These are phyloP conservation scores for Lochmaea capreae DNA, from an alignment of 2,888 invertebrate genomes.

Conservation along the genomic window DNA sequence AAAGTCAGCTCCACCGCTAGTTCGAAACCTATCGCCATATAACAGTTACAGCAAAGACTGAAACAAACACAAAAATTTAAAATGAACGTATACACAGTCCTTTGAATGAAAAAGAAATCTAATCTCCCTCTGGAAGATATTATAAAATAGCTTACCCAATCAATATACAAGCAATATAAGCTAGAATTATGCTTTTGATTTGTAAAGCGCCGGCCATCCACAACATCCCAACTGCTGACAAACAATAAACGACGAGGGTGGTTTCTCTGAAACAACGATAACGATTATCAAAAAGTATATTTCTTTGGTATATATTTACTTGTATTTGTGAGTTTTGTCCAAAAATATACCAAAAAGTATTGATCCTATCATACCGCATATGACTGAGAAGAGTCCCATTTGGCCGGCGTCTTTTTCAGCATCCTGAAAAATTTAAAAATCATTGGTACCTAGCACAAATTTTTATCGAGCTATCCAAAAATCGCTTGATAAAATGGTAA, in stretches of 20 bases:
- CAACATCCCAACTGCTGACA: slow-evolving; percentile 41
- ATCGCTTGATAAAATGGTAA: too few relatives aligned
- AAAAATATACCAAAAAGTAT: slow-evolving; percentile 87
- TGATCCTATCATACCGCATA: slow-evolving; percentile 91
- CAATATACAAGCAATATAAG: slow-evolving; percentile 44
- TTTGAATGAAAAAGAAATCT: too few relatives aligned
- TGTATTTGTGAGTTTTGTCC: slow-evolving; percentile 92
- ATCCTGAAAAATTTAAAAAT: slow-evolving; percentile 59
- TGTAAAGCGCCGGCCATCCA: slow-evolving; percentile 44
- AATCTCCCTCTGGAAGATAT: neutral
- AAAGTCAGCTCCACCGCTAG: slow-evolving; percentile 55
- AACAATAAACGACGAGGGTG: slow-evolving; percentile 39
- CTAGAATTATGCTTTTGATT: slow-evolving; percentile 37
- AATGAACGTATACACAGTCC: too few relatives aligned
- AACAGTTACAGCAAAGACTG: slow-evolving; percentile 53
- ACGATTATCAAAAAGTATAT: slow-evolving; percentile 9
- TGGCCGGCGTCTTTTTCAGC: slow-evolving; percentile 83
- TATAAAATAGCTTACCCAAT: slow-evolving; percentile 44
- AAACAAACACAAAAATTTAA: neutral
- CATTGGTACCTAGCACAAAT: too few relatives aligned
- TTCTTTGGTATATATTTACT: slow-evolving; percentile 67
- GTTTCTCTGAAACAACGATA: slow-evolving; percentile 46
- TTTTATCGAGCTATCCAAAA: too few relatives aligned
- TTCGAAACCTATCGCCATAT: slow-evolving; percentile 55
- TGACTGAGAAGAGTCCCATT: slow-evolving; percentile 88